These are phyloP conservation scores for Andrena flavipes DNA, from an alignment of 2,888 invertebrate species.

Conservation along the genomic window DNA sequence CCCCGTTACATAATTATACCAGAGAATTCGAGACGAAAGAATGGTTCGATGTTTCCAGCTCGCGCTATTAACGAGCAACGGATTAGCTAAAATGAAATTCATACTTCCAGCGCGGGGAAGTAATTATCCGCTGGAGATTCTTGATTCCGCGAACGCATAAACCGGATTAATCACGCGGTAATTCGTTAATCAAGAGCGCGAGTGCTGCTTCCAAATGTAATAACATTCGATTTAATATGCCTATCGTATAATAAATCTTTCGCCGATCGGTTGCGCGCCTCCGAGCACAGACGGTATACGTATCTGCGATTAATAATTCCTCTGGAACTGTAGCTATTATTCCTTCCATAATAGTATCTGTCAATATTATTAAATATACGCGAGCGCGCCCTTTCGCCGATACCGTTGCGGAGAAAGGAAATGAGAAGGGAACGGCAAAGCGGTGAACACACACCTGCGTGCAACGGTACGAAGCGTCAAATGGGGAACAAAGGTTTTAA, in stretches of 20 bases:
- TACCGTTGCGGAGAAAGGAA: background rate
- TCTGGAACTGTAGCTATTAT: background rate
- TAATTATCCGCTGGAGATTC: background rate
- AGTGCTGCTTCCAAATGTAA: background rate
- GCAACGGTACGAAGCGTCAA: background rate
- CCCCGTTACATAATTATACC: background rate
- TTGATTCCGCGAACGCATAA: background rate
- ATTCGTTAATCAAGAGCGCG: background rate
- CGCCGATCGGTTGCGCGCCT: background rate
- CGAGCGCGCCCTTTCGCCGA: background rate
- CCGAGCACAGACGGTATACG: background rate
- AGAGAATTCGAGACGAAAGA: background rate
- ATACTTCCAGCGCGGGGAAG: background rate
- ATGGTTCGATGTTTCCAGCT: background rate
- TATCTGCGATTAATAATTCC: conserved; percentile 3
- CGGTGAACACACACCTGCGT: background rate
- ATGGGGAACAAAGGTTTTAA: background rate
- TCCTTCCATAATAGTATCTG: background rate
- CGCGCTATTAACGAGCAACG: background rate
- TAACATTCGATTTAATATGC: background rate
- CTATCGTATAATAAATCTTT: background rate
- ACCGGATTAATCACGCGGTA: conserved; percentile 1
- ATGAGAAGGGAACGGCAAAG: background rate
- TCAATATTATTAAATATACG: background rate
- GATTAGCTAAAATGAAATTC: background rate